Evolutionary conservation across 35 echinoderm and acorn worm species (phyloP).

Genomic region (Nesometra sesokonis): DNA sequence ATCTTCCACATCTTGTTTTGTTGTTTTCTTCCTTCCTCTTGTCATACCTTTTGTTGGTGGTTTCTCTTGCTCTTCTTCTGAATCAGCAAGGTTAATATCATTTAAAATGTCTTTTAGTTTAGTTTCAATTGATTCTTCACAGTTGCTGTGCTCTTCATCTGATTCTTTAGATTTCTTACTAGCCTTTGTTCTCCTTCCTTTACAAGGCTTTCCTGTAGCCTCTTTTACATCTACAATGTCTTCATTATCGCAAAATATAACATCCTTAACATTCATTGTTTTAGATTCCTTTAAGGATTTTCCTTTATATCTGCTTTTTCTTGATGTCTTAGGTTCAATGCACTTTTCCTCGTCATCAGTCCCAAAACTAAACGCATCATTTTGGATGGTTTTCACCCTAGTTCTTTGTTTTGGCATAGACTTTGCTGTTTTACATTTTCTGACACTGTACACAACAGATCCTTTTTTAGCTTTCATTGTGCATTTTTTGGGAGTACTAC

Average conservation of each 20-base stretch:
- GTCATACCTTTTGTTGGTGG: neutral
- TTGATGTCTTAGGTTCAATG: neutral
- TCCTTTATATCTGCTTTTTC: neutral
- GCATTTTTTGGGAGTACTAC: neutral
- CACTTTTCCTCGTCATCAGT: neutral
- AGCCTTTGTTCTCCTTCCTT: conserved; percentile 20
- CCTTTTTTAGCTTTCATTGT: conserved; percentile 42
- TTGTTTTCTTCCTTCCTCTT: neutral
- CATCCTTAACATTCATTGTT: neutral
- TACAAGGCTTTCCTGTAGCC: neutral
- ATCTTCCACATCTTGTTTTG: neutral
- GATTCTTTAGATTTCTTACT: neutral
- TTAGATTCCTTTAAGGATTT: neutral
- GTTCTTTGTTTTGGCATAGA: neutral
- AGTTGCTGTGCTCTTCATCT: too few relatives aligned
- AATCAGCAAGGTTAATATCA: neutral
- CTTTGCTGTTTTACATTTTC: conserved; percentile 12
- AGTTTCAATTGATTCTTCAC: neutral
- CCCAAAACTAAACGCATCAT: conserved; percentile 28
- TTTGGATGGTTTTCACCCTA: neutral
- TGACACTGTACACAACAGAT: conserved; percentile 36
- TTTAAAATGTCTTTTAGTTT: neutral
- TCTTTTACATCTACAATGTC: neutral
- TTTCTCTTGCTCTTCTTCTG: neutral
- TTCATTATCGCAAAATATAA: neutral